These are phyloP conservation scores for Willisornis vidua DNA, from an alignment of 2,113 vertebrate species.

Conservation along the genomic window DNA sequence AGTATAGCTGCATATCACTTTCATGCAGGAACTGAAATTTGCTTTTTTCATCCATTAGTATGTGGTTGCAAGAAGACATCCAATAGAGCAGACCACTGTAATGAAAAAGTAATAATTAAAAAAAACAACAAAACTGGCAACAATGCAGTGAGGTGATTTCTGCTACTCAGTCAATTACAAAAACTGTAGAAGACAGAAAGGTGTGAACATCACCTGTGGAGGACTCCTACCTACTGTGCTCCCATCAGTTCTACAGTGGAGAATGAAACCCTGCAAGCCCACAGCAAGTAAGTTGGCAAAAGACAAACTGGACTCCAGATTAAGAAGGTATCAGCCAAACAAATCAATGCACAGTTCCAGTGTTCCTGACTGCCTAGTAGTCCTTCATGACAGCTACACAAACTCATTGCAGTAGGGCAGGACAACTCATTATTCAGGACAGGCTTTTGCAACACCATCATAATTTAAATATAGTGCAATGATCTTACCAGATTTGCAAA, in stretches of 20 bases:
- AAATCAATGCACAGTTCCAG: neutral
- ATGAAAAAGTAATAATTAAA: neutral
- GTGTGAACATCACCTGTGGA: accelerated
- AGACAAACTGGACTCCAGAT: neutral
- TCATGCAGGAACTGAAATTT: neutral
- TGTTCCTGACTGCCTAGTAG: neutral
- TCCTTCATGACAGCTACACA: neutral
- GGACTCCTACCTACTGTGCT: neutral
- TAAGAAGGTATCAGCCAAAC: neutral
- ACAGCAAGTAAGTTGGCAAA: neutral
- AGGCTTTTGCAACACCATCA: neutral
- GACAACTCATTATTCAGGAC: neutral
- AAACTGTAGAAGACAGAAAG: neutral
- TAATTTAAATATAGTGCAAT: neutral
- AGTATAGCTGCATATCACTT: neutral
- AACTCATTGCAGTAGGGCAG: neutral
- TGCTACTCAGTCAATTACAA: neutral
- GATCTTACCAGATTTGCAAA: neutral
- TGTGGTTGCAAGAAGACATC: neutral
- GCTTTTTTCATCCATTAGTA: neutral
- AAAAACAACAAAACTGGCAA: neutral
- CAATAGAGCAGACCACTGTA: neutral
- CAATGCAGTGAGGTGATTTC: neutral
- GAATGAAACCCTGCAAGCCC: neutral
- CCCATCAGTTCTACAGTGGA: neutral